Evolutionary conservation across 2,113 vertebrate species (phyloP).

Genomic region (Apeltes quadracus): DNA sequence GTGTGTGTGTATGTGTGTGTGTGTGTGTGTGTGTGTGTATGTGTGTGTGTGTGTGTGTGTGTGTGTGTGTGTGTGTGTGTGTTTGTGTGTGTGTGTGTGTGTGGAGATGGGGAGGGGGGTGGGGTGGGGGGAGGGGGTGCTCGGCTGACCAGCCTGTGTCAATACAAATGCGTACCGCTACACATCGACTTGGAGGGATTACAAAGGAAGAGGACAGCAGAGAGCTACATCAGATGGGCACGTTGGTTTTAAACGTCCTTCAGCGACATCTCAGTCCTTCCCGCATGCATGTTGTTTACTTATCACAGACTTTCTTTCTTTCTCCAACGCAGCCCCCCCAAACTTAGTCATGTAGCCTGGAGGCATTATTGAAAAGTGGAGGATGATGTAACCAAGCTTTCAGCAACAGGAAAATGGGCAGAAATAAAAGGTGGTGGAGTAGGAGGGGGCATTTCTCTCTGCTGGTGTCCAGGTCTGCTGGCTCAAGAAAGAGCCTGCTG

Average conservation of each 20-base stretch:
- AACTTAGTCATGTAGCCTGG: conserved; percentile 38
- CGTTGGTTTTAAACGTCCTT: conserved; percentile 48
- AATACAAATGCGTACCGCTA: conserved; percentile 68
- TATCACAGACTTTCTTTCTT: conserved; percentile 35
- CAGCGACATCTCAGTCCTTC: conserved; percentile 19
- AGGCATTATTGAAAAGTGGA: conserved; percentile 72
- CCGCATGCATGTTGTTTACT: conserved; percentile 29
- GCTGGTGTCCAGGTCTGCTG: conserved; percentile 75
- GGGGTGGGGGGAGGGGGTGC: conserved; percentile 86
- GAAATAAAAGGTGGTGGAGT: conserved; percentile 57
- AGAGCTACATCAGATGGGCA: conserved; percentile 48
- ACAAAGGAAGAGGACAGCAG: conserved; percentile 41
- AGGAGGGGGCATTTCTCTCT: conserved; percentile 55
- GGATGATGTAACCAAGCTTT: conserved; percentile 75
- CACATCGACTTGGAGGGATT: conserved; percentile 59
- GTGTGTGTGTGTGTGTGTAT: background rate
- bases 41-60: background rate
- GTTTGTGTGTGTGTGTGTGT: conserved; percentile 11
- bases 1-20: background rate
- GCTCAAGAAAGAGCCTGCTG: conserved; percentile 66
- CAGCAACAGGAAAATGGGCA: conserved; percentile 61
- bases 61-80: background rate
- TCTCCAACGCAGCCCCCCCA: conserved; percentile 2
- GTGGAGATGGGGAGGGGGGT: conserved; percentile 9
- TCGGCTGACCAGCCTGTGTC: conserved; percentile 71